phyloP scores from a whole-genome alignment of 2,888 invertebrate species.

The Lepidocyrtinus sp. region DNA sequence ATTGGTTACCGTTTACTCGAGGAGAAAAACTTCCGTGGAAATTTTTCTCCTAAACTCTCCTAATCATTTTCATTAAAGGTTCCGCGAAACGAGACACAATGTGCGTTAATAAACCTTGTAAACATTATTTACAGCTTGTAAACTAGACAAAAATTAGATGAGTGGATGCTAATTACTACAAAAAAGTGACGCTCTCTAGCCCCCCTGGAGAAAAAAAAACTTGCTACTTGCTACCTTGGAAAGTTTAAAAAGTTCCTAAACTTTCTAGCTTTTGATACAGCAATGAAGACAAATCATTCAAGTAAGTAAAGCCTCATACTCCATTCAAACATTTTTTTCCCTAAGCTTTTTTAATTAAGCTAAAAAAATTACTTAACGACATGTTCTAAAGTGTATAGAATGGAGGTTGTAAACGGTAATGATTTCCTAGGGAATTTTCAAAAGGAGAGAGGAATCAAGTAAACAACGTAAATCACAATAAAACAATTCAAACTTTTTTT shows the following conservation, averaged over 20 bases:
- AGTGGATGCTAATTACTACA: constrained; percentile 40
- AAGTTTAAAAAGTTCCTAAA: background rate
- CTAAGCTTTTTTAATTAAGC: no score
- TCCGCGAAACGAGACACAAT: constrained; percentile 24
- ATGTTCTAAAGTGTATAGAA: no score
- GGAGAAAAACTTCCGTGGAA: background rate
- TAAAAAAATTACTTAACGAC: no score
- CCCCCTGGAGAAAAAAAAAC: no score
- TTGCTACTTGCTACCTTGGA: no score
- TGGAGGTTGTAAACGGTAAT: no score
- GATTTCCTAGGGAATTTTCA: no score
- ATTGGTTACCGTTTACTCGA: background rate
- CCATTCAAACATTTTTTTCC: constrained; percentile 1
- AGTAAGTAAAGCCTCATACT: constrained; percentile 16
- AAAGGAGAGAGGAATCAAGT: no score
- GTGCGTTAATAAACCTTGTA: constrained; percentile 33
- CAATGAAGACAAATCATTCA: constrained; percentile 13
- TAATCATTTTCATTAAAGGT: background rate
- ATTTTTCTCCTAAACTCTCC: no score
- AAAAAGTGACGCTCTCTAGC: background rate
- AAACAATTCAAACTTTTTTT: constrained; percentile 49
- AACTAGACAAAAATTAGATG: constrained; percentile 13
- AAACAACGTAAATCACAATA: constrained; percentile 70
- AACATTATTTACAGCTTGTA: constrained; percentile 42
- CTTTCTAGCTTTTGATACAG: background rate